Conservation (phyloP, 2,113 vertebrate genomes). For the Ceyx cyanopectus region DNA sequence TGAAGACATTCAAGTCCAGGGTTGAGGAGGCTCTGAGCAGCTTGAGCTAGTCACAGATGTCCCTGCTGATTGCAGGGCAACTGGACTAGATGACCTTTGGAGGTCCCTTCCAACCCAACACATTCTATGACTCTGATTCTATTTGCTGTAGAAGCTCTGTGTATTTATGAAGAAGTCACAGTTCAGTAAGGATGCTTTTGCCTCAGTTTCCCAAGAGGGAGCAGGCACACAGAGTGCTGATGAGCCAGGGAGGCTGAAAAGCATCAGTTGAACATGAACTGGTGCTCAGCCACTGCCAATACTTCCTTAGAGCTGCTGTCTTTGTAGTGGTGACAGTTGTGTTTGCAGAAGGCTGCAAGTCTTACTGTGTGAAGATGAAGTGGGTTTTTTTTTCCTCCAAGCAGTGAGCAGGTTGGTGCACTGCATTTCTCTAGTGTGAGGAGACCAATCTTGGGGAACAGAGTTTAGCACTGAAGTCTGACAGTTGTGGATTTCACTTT, state of each 20-base stretch:
- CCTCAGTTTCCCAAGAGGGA: neutral
- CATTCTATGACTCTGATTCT: too few species aligned
- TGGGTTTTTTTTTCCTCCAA: neutral
- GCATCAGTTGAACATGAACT: neutral
- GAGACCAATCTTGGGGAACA: neutral
- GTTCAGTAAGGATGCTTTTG: neutral
- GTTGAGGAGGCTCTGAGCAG: too few species aligned
- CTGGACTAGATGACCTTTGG: too few species aligned
- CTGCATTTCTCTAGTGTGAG: neutral
- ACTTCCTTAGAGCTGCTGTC: neutral
- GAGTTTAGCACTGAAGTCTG: neutral
- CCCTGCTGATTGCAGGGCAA: too few species aligned
- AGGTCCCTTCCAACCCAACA: too few species aligned
- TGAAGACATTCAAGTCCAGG: too few species aligned
- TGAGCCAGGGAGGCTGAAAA: neutral
- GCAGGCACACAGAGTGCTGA: neutral
- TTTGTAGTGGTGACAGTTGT: neutral
- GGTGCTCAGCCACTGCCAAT: constrained; percentile 6
- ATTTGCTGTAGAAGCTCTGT: neutral
- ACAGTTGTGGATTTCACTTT: neutral
- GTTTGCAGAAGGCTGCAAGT: constrained; percentile 9
- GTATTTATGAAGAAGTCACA: neutral
- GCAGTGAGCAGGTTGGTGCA: neutral
- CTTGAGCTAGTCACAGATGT: too few species aligned
- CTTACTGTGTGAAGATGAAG: neutral